These are phyloP conservation scores for Pachypsylla venusta DNA, from an alignment of 1,140 invertebrate genomes.

Conservation along the genomic window DNA sequence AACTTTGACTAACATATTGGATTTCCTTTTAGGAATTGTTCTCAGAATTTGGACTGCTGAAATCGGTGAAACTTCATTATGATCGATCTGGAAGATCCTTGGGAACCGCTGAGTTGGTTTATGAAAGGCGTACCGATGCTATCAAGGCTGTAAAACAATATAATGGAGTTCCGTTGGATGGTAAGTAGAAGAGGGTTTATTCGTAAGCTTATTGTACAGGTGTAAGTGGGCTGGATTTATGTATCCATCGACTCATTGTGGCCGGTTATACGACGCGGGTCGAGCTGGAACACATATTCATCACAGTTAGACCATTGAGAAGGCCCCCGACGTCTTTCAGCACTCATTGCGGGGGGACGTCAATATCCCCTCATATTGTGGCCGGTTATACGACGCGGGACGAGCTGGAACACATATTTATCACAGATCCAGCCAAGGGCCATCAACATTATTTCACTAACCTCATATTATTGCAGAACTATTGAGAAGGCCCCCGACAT, in stretches of 20 bases:
- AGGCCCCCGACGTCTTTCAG: not conserved
- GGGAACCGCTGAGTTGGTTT: slow-evolving; percentile 93
- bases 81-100: slow-evolving; percentile 89
- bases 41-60: slow-evolving; percentile 87
- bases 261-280: no score
- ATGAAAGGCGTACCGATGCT: slow-evolving; percentile 78
- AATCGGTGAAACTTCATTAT: slow-evolving; percentile 91
- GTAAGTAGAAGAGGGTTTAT: slow-evolving; percentile 38
- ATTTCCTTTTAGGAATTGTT: slow-evolving; percentile 63
- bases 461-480: no score
- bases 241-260: not conserved
- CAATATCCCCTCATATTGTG: no score
- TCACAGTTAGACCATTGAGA: not conserved
- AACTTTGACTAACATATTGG: no score
- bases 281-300: not conserved
- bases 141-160: slow-evolving; percentile 96
- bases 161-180: slow-evolving; percentile 92
- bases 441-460: no score
- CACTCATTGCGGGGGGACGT: not conserved
- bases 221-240: not conserved
- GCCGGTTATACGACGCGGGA: no score
- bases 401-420: not conserved
- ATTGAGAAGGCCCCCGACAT: not conserved
- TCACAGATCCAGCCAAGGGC: no score
- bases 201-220: slow-evolving; percentile 13